Base-by-base conservation (phyloP, 92 coral and sea anemone genomes). In the Heliopora coerulea region DNA sequence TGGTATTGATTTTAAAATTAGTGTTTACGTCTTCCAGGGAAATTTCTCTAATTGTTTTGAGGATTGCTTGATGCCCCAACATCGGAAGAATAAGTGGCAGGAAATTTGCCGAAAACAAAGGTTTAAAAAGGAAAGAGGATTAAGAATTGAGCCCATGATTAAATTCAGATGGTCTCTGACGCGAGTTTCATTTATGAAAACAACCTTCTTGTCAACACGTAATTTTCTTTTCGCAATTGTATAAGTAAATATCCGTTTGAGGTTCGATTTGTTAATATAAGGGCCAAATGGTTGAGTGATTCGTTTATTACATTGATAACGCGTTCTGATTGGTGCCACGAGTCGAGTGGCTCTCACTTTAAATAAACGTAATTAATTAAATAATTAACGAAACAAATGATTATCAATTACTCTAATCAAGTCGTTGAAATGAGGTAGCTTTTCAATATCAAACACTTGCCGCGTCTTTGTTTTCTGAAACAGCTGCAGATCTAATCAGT, bases 381-480 rank as follows among this genome's bases (percentile, higher is more conserved):
- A 90, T 95, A 95, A 95, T 95, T 95, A 95, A 85, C 83, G 96
- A 83, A 79, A 95, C 91, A 95, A 88, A 95, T 85, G 91, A 85
- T 89, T 84, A 89, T 95, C 91, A 95, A 95, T 90, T 90, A 95
- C 88, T 84, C 95, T 90, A 95, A 95, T 95, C 96, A 84, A 88
- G 86, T 82, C 86, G 88, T 88, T 90, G 86, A 81, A 79, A 89
- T 78, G 85, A 82, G 86, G 84, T 86, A 84, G 83, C 78, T 88
- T 89, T 92, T 68, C 95, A 86, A 95, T 95, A 88, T 88, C 91
- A 79, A 44, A 79, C 79, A 73, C 81, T 84, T 44, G 77, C 77
- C 81, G 83, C 82, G 86, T 86, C 89, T 85, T 95, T 95, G 99
- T 95, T 73, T 79, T 68, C 48, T 50, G 63, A 70, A 70, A 70